Base-by-base conservation (phyloP, 2,888 invertebrate species). In the Dasypogon diadema region DNA sequence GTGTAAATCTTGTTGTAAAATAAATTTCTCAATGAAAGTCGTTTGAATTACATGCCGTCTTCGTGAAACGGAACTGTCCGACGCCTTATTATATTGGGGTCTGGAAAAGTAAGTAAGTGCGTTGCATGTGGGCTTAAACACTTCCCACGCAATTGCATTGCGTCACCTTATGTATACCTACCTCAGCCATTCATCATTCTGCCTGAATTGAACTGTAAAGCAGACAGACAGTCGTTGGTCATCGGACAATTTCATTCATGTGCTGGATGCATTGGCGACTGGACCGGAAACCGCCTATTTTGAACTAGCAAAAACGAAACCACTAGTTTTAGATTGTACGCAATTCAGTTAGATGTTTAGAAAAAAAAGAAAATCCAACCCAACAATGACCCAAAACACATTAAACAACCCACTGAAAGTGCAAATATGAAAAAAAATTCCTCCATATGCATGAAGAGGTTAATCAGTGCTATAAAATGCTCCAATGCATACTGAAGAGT, bases 91-190 rank as follows among this genome's bases (percentile, higher is more conserved):
- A 42, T 42, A 2, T 42, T 3, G 2, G n/a, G 8, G n/a, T 42
- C 30, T 30, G 30, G 8, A 5, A 5, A 8, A 30, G 30, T 3
- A 42, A 42, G 42, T 42, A 42, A 42, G 16, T 51, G 51, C 22
- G 51, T 51, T 18, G 18, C 6, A 51, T 51, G 51, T 51, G 16
- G 51, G 51, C 51, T 21, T 51, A 21, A 51, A 51, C 51, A 21
- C 51, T 51, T 51, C 51, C 51, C 51, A 51, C 51, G 51, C 51
- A 21, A 51, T 18, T 16, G 18, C 6, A 51, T 51, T 51, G 51
- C 51, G 51, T 51, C 51, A 51, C 22, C 42, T 51, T 18, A n/a
- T 21, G 16, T 51, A 51, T 51, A 18, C 18, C 18, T 16, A 51
- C 51, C 51, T 51, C 51, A 18, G 18, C 51, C 18, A 51, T 51